Evolutionary conservation across 1,140 invertebrate genomes (phyloP), one percentile per base, ranked within the genome.

Genomic region (Cepaea nemoralis): DNA sequence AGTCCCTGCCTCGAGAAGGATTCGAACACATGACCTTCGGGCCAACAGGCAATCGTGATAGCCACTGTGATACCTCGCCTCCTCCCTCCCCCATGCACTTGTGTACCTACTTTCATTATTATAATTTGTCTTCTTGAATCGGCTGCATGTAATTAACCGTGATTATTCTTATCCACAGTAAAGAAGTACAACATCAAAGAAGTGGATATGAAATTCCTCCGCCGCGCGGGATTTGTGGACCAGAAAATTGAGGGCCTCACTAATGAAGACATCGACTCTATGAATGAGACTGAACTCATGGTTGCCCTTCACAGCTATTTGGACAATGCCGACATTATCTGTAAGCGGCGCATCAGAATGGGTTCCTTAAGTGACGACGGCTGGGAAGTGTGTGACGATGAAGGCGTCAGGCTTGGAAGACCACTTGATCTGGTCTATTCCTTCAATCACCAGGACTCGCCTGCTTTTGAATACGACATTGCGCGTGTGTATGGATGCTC

Each of bases 341-440:
- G 88, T 77, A 77, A 82, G 12, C 80, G 81, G 22, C 84, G 84
- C 27, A 24, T 87, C 59, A 83, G 87, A 12, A 82, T 89, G 22
- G 88, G 88, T 12, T 73, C 83, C 1, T 48, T 85, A 22, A 84
- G 78, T 1, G 88, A 89, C 69, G 88, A 87, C 8, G 88, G 87
- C 0, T 89, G 87, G 87, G 87, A 89, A 59, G 79, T 89, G 16
- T 89, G 88, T 83, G 86, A 86, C 76, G 88, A 89, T 39, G 63
- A 74, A 45, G 69, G 76, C 40, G 86, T 79, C 73, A 70, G 84
- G 63, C 88, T 86, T 16, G 50, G 31, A 33, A 16, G 16, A 0
- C 48, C 75, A 0, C 75, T 77, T 22, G 88, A 87, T 69, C 59
- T 89, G 31, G 85, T 88, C 10, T 89, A 89, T 71, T 89, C 88